Evolutionary conservation across 2,888 invertebrate species (phyloP).

Genomic region (Rhamnusium bicolor): DNA sequence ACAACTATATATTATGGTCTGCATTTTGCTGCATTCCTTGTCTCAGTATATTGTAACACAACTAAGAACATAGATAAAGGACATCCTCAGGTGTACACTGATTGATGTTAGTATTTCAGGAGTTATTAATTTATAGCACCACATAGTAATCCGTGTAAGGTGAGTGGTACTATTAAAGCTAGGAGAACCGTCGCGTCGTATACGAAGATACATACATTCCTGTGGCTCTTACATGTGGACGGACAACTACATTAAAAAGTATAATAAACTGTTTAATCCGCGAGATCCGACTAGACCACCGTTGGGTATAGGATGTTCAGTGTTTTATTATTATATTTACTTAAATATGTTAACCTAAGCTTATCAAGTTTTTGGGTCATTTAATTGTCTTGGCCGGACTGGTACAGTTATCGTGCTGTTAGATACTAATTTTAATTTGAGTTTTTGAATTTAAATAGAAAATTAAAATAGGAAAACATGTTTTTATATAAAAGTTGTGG

Average conservation of each 20-base stretch:
- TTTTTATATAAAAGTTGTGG: too few species aligned
- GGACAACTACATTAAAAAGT: conserved; percentile 22
- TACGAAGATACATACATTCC: conserved; percentile 13
- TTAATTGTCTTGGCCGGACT: too few species aligned
- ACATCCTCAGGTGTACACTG: conserved; percentile 22
- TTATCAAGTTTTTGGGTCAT: too few species aligned
- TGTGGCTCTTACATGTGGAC: conserved; percentile 20
- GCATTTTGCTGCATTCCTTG: not conserved
- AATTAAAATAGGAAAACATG: too few species aligned
- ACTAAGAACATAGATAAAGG: conserved; percentile 3
- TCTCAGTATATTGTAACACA: not conserved
- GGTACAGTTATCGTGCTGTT: too few species aligned
- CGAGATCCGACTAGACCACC: conserved; percentile 18
- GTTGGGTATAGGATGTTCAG: not conserved
- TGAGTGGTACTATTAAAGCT: conserved; percentile 15
- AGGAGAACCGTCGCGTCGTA: not conserved
- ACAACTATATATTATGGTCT: conserved; percentile 26
- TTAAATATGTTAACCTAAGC: not conserved
- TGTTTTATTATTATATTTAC: not conserved
- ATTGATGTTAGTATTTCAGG: conserved; percentile 17
- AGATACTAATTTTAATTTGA: too few species aligned
- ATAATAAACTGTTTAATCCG: conserved; percentile 25
- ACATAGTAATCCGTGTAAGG: conserved; percentile 12
- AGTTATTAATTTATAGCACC: conserved; percentile 11
- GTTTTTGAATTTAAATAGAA: too few species aligned